Base-by-base conservation (phyloP, 2,113 vertebrate genomes). In the Neolamprologus sp. region DNA sequence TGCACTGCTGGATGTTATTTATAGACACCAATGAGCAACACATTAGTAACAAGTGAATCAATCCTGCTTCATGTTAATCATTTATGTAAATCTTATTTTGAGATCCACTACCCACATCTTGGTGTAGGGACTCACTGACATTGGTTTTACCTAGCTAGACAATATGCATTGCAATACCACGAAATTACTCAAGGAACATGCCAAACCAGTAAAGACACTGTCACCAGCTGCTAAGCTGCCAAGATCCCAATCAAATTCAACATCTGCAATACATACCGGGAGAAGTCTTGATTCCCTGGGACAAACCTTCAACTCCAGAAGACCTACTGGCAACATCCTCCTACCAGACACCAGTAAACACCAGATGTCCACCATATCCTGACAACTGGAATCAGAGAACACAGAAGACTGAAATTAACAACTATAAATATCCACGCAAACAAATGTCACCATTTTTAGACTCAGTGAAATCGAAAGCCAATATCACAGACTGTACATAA, bases 261-360 rank as follows among this genome's bases (percentile, higher is more conserved):
- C 45, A 78, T 33, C 2, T 78, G 73, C 16, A 78, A 13, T 19
- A n/a, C 42, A 49, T 30, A 2, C 9, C 4, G 0, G 8, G 16
- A 47, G 40, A 65, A 35, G 30, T 65, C 9, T 26, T 75, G 14
- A 47, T 75, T 47, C 68, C 40, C 40, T 75, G 68, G 23, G 14
- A 0, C 21, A 45, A 45, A 2, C 68, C 42, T 28, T 19, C 2
- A 47, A 11, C 11, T 49, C 16, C 26, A 51, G 10, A 51, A 12
- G 45, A 78, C 45, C 73, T 49, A 4, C 71, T 78, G 71, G 9
- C 26, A 78, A n/a, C 16, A 19, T 49, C 42, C 23, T 78, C 42
- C 23, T 78, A 28, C 9, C 71, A 49, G 71, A 30, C 16, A 49
- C 16, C 71, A 75, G 71, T 5, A 75, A 49, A 47, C 10, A 5